phyloP scores from a whole-genome alignment of 2,888 invertebrate species.

The Linnaemya vulpina region DNA sequence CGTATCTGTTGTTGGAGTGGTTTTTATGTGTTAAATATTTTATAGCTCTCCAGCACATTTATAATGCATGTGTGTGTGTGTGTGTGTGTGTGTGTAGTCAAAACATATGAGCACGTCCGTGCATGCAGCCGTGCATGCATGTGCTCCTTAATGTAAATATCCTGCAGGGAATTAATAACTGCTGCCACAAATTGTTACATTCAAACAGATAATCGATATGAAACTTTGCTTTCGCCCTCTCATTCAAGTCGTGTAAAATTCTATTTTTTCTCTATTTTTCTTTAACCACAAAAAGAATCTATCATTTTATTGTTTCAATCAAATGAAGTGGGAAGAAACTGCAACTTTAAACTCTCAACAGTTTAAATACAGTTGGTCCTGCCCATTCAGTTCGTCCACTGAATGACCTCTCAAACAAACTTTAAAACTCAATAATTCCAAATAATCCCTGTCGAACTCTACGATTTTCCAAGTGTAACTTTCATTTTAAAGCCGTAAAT shows the following conservation, averaged over 20 bases:
- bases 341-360: too few relatives aligned
- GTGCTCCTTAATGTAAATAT: constrained; percentile 27
- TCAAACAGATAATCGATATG: not conserved
- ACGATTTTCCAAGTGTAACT: not conserved
- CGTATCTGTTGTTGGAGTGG: not conserved
- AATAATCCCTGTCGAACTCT: constrained; percentile 9
- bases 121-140: constrained; percentile 9
- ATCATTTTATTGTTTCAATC: too few relatives aligned
- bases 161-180: constrained; percentile 30
- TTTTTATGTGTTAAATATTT: constrained; percentile 44
- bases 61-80: constrained; percentile 8
- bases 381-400: too few relatives aligned
- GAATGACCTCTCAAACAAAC: not conserved
- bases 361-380: too few relatives aligned
- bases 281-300: too few relatives aligned
- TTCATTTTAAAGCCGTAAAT: not conserved
- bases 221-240: not conserved
- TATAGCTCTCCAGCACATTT: not conserved
- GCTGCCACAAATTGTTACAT: constrained; percentile 1
- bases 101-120: not conserved
- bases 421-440: not conserved
- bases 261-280: too few relatives aligned
- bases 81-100: constrained; percentile 1
- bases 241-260: too few relatives aligned
- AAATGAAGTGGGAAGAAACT: too few relatives aligned